Conservation (phyloP, 2,113 vertebrate genomes). For the Eulemur rufifrons region DNA sequence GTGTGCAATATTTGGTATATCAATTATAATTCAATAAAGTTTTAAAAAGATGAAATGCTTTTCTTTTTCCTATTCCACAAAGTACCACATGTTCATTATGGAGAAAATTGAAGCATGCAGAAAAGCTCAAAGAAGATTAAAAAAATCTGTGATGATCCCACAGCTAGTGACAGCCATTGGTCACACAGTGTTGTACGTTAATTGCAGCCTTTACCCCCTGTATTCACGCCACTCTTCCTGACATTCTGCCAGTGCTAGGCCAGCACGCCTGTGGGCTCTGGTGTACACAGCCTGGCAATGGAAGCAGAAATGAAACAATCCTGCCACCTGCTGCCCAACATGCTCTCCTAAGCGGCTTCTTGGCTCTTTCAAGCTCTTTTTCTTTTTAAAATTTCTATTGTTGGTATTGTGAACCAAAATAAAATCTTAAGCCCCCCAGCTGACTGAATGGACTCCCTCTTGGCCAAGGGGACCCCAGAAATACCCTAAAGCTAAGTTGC, state of each 20-base stretch:
- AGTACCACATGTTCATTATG: not conserved
- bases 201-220: not conserved
- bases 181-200: not conserved
- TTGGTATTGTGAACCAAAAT: too few relatives aligned
- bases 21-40: not conserved
- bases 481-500: too few relatives aligned
- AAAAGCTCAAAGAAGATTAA: not conserved
- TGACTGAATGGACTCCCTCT: too few relatives aligned
- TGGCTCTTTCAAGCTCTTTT: not conserved
- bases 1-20: not conserved
- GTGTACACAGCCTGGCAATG: not conserved
- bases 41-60: not conserved
- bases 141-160: not conserved
- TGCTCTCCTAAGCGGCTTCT: not conserved
- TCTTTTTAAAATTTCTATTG: not conserved
- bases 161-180: not conserved
- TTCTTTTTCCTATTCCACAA: not conserved
- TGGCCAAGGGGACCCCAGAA: too few relatives aligned
- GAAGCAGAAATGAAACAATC: constrained; percentile 67
- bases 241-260: not conserved
- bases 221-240: not conserved
- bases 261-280: not conserved
- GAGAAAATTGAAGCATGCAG: not conserved
- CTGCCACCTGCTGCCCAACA: constrained; percentile 75
- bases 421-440: too few relatives aligned